Evolutionary conservation across 2,888 invertebrate genomes (phyloP), one percentile per base, ranked within the genome.

Genomic region (Beris chalybata): DNA sequence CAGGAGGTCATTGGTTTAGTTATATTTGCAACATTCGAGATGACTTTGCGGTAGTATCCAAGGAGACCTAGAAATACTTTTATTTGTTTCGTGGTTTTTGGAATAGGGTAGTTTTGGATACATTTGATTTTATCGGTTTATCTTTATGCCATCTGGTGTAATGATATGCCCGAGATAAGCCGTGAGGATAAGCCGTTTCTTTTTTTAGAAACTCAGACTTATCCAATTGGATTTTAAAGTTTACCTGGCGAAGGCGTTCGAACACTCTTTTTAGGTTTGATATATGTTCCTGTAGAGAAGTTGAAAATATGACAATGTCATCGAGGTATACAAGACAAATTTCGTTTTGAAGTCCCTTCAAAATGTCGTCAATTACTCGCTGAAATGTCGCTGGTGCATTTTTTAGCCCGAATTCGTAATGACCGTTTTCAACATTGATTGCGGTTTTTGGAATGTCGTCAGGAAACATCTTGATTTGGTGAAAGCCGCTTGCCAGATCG

Each of bases 111-210:
- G 4, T 74, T 4, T 67, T 68, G 22, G 3, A 74, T 73, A 0
- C 73, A 72, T 44, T 70, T 52, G 5, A 74, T 74, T 71, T 78
- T 77, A 0, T 71, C 70, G 75, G 58, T 77, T 75, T 6, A 77
- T 76, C 64, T 71, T 74, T 11, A 76, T 71, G 7, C 74, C 75
- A 1, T 77, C 72, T 1, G 73, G 68, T 4, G 76, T 73, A 7
- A 79, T 71, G 5, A 77, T 65, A 59, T 76, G 76, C 5, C 78
- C 76, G 13, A 78, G 59, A 66, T 72, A 78, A 13, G 54, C 56
- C 75, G 75, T 67, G 70, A 73, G 70, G 59, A 66, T 72, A 78
- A 13, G 54, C 56, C 75, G 75, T 67, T 74, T 70, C 3, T 67
- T 71, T 11, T 48, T 59, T 11, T 32, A 6, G 5, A 31, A 9